Conservation (phyloP, 2,888 invertebrate species). For the Mylabris sibirica region DNA sequence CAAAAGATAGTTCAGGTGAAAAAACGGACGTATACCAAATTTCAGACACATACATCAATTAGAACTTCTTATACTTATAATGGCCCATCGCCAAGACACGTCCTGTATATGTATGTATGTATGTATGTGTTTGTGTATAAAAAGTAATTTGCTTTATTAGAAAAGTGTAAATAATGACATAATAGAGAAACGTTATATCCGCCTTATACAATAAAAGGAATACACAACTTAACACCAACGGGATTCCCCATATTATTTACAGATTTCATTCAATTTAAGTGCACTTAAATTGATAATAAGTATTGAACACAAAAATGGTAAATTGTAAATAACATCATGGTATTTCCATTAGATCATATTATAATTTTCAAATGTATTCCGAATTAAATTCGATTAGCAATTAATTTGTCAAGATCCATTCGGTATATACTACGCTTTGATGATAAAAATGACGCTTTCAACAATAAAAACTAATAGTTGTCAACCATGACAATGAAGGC, state of each 20-base stretch:
- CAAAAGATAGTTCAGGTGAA: no score
- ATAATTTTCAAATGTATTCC: no score
- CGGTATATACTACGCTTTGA: not conserved
- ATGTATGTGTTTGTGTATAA: not conserved
- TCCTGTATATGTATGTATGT: not conserved
- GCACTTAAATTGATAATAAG: no score
- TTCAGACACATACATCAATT: no score
- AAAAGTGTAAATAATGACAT: conserved; percentile 1
- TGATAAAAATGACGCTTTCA: not conserved
- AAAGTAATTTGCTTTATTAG: not conserved
- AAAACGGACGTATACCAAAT: no score
- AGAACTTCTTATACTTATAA: no score
- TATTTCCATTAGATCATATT: no score
- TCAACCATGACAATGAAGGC: not conserved
- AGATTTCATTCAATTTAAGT: no score
- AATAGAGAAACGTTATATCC: not conserved
- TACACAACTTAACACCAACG: not conserved
- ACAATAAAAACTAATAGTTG: not conserved
- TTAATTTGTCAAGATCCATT: no score
- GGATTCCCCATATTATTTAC: not conserved
- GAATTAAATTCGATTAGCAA: no score
- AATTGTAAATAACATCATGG: no score
- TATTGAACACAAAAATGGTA: not conserved
- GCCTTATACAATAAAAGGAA: not conserved
- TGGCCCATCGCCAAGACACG: no score